phyloP scores from a whole-genome alignment of 2,113 vertebrate species.

The Tachuris rubrigastra region DNA sequence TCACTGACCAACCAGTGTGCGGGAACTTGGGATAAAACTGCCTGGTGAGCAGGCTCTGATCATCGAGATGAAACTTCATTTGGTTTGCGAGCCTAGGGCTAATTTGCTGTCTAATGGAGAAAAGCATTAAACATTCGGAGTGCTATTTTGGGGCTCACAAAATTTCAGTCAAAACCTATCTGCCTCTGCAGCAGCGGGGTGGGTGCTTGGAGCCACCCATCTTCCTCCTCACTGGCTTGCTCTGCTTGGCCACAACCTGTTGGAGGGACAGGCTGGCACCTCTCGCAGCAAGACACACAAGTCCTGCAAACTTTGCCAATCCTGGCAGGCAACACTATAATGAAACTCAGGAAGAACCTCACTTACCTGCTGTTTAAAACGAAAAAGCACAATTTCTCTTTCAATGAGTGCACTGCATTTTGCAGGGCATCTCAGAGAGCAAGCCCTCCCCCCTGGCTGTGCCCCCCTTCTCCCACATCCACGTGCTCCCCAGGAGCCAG shows the following conservation, averaged over 20 bases:
- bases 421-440: background rate
- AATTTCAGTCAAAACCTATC: constrained; percentile 58
- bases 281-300: background rate
- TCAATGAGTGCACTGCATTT: background rate
- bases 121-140: constrained; percentile 56
- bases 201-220: background rate
- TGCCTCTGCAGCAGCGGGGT: background rate
- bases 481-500: background rate
- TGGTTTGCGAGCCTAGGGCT: constrained; percentile 53
- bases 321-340: background rate
- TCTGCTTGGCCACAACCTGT: background rate
- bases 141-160: constrained; percentile 63
- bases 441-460: background rate
- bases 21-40: constrained; percentile 74
- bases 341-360: background rate
- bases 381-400: background rate
- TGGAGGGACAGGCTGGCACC: background rate
- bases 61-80: constrained; percentile 43
- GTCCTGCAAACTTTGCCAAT: background rate
- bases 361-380: background rate
- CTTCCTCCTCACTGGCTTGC: background rate
- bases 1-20: constrained; percentile 72
- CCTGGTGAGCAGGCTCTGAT: constrained; percentile 38
- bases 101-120: constrained; percentile 72
- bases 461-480: background rate